phyloP scores from a whole-genome alignment of 2,113 vertebrate species.

The Gasterosteus nipponicus region DNA sequence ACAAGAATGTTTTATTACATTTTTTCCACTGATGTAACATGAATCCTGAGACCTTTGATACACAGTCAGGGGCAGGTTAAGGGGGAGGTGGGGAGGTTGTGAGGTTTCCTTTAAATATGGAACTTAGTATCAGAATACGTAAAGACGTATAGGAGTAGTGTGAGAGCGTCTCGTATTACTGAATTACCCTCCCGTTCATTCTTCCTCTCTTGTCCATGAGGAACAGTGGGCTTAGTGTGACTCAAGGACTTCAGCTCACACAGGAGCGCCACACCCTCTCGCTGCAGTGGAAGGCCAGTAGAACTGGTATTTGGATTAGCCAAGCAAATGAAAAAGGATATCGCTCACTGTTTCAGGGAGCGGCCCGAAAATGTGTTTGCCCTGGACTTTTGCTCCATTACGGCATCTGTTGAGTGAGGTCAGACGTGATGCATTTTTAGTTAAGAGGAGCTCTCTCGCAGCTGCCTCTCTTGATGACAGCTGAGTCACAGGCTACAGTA shows the following conservation, averaged over 20 bases:
- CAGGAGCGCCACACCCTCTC: constrained; percentile 57
- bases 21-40: too few relatives aligned
- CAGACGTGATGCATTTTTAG: constrained; percentile 56
- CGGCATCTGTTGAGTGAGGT: constrained; percentile 63
- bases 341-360: constrained; percentile 61
- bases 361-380: constrained; percentile 50
- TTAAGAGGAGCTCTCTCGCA: constrained; percentile 35
- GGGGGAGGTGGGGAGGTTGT: not conserved
- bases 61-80: constrained; percentile 14
- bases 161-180: constrained; percentile 24
- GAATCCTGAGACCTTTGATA: constrained; percentile 23
- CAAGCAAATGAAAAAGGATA: constrained; percentile 61
- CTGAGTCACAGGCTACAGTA: constrained; percentile 49
- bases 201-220: not conserved
- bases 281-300: constrained; percentile 45
- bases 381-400: constrained; percentile 40
- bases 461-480: constrained; percentile 54
- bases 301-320: constrained; percentile 71
- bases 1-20: too few relatives aligned
- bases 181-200: not conserved
- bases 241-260: constrained; percentile 35
- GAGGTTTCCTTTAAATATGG: constrained; percentile 27
- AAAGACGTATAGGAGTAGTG: not conserved
- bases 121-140: not conserved
- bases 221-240: constrained; percentile 37